phyloP scores from a whole-genome alignment of 2,113 vertebrate genomes.

The Salvelinus namaycush region DNA sequence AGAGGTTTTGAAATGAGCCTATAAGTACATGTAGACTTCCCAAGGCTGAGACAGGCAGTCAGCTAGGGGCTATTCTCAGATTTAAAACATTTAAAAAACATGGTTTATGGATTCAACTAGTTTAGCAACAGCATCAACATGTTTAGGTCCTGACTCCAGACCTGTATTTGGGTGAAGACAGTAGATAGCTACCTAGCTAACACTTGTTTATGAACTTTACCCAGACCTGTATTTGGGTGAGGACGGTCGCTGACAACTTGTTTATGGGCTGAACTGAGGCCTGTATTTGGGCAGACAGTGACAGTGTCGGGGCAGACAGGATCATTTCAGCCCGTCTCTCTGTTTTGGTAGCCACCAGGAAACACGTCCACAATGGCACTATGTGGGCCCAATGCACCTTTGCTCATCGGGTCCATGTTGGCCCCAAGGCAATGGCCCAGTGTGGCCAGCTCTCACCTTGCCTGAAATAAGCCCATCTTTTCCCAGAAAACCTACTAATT shows the following conservation, averaged over 20 bases:
- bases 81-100: background rate
- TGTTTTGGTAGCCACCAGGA: background rate
- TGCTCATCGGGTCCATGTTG: too few species aligned
- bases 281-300: background rate
- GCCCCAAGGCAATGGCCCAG: too few species aligned
- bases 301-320: background rate
- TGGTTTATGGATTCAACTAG: conserved; percentile 21
- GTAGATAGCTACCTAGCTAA: too few species aligned
- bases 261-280: too few species aligned
- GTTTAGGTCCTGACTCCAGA: conserved; percentile 1
- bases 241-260: too few species aligned
- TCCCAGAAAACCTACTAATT: too few species aligned
- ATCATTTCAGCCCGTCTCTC: background rate
- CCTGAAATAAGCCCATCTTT: too few species aligned
- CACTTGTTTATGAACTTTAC: background rate
- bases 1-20: background rate
- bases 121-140: conserved; percentile 34
- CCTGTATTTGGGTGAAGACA: background rate
- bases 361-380: too few species aligned
- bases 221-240: background rate
- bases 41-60: background rate
- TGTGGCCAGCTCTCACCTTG: too few species aligned
- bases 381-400: too few species aligned
- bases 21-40: conserved; percentile 21
- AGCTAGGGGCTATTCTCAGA: conserved; percentile 34